Conservation (phyloP, 2,888 invertebrate genomes). For the Notodonta dromedarius region DNA sequence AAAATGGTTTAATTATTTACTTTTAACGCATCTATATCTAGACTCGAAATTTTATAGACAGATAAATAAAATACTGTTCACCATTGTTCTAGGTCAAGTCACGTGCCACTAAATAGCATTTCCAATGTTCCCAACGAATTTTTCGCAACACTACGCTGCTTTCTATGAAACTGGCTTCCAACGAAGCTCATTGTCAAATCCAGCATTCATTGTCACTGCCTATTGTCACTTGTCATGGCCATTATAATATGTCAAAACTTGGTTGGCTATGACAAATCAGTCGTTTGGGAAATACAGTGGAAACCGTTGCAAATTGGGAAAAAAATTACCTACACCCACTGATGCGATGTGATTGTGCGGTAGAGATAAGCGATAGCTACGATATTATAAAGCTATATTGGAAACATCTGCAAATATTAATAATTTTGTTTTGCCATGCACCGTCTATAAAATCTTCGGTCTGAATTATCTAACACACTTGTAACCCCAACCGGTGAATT, state of each 20-base stretch:
- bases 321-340: conserved; percentile 26
- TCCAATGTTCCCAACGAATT: not conserved
- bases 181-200: conserved; percentile 7
- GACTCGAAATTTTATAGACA: no score
- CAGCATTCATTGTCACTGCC: conserved; percentile 28
- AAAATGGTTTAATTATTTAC: no score
- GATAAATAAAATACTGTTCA: no score
- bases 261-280: conserved; percentile 32
- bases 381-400: not conserved
- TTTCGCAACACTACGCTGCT: conserved; percentile 13
- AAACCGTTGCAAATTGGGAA: conserved; percentile 33
- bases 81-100: not conserved
- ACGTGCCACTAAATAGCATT: conserved; percentile 4
- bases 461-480: no score
- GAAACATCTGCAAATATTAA: not conserved
- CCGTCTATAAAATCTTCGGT: no score
- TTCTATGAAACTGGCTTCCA: conserved; percentile 19
- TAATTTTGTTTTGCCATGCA: no score
- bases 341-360: not conserved
- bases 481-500: no score
- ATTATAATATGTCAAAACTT: conserved; percentile 28
- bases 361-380: conserved; percentile 3
- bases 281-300: conserved; percentile 35
- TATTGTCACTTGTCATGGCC: conserved; percentile 34
- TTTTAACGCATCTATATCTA: no score